Evolutionary conservation across 2,797 vertebrate species (phyloP), one percentile per base, ranked within the genome.

Genomic region (Cuniculus paca): DNA sequence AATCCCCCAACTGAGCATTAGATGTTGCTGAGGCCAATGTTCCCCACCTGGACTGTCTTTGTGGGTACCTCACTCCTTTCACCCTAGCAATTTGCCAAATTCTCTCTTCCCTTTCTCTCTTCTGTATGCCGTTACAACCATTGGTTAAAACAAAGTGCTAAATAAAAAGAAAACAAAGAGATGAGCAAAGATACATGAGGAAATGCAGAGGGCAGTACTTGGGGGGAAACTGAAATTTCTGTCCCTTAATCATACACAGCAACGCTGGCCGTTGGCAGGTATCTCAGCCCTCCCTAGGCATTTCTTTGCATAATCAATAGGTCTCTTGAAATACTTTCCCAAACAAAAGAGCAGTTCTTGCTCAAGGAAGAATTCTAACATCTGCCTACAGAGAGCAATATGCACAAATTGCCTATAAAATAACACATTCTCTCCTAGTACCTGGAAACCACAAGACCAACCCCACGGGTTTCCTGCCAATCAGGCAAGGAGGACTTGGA

Each of bases 271-370:
- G 65, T 45, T 26, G 34, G 90, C 84, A 85, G 34, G 26, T 10
- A 65, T 11, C 36, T 61, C 54, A 39, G 28, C 75, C 12, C n/a
- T 39, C 42, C 26, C n/a, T 16, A 19, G 26, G 75, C 63, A 61
- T 80, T 88, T 31, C 14, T 90, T 68, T 61, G 24, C 31, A 77
- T 26, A 90, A 90, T 77, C 80, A 86, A 48, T 39, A 85, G 45
- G 50, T 45, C 86, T 82, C 65, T 92, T 92, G 86, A 92, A 75
- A 80, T 86, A 90, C n/a, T 86, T 75, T 48, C 75, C 31, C 75
- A 54, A 90, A 85, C n/a, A 54, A 65, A 75, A 94, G 80, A 86
- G 36, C 65, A 22, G 39, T 68, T 89, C 22, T 89, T 45, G 56
- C 42, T 85, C 65, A 39, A 52, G 50, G 74, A 92, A 88, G 84